Conservation (phyloP, 1,140 invertebrate species). For the Drosophila kurseongensis region DNA sequence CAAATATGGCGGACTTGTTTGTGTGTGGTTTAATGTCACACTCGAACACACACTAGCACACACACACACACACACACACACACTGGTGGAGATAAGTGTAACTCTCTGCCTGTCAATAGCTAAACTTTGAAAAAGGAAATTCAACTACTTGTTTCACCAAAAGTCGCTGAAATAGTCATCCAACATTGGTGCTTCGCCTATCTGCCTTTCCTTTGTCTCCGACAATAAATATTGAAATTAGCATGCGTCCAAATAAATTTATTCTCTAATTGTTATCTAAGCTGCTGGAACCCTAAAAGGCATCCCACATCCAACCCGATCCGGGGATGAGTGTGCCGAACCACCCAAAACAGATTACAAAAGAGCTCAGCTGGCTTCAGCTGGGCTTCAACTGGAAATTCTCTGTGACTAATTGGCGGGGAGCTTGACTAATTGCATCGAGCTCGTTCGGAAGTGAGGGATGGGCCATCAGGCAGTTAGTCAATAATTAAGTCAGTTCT, state of each 20-base stretch:
- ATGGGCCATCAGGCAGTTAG: constrained; percentile 6
- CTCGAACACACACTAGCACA: constrained; percentile 34
- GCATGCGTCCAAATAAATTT: constrained; percentile 70
- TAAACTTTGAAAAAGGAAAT: constrained; percentile 76
- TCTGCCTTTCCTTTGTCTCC: constrained; percentile 49
- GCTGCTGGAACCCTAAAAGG: constrained; percentile 24
- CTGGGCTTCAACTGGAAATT: constrained; percentile 27
- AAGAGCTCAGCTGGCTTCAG: constrained; percentile 11
- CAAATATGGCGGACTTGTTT: constrained; percentile 80
- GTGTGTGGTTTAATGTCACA: constrained; percentile 81
- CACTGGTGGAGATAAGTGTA: constrained; percentile 58
- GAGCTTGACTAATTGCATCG: constrained; percentile 38
- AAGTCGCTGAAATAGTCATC: constrained; percentile 65
- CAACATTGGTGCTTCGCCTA: constrained; percentile 40
- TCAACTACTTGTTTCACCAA: constrained; percentile 81
- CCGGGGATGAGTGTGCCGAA: constrained; percentile 24
- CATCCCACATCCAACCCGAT: constrained; percentile 27
- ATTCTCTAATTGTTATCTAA: constrained; percentile 77
- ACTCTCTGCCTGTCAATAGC: constrained; percentile 72
- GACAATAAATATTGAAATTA: constrained; percentile 66
- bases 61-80: constrained; percentile 49
- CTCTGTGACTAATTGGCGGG: constrained; percentile 30
- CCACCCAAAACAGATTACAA: constrained; percentile 12
- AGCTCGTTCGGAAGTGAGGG: neutral
- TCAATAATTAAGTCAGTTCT: constrained; percentile 11